Base-by-base conservation (phyloP, 2,797 vertebrate species). In the Hylomyscus alleni region DNA sequence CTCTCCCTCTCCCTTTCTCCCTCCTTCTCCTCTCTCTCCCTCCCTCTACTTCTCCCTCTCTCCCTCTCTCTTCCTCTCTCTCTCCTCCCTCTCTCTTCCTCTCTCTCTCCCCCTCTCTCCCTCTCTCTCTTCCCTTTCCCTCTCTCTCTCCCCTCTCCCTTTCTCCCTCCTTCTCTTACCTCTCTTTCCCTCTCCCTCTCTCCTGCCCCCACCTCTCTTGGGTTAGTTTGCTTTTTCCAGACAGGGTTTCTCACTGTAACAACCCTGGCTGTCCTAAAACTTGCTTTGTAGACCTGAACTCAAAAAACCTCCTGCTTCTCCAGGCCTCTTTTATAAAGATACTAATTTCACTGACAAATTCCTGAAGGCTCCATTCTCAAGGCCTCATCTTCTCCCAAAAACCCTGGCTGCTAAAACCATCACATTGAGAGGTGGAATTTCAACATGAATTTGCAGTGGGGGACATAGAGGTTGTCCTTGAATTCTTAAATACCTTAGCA, bases 401-500 rank as follows among this genome's bases (percentile, higher is more conserved):
- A n/a, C 40, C 40, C n/a, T 31, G 40, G 52, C 72, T 89, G 24
- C 60, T 80, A 78, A 80, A 50, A 47, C 44, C 11, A 80, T 85
- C n/a, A 65, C 47, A 34, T 9, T 6, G 62, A 60, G n/a, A 20
- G 20, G 73, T 37, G 17, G 60, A n/a, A 31, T 73, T 80, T 73
- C 54, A 92, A 56, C 47, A 40, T 31, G 34, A 50, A 73, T 34
- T 67, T 65, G 26, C 6, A 56, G 50, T n/a, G 56, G 2, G n/a
- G n/a, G 12, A 6, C 80, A 37, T 37, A 84, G 85, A 50, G 47
- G 34, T 31, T 93, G 50, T 26, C 34, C 15, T 8, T 54, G 19
- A 76, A 80, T 65, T 93, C 56, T 80, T 44, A 94, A 87, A 95
- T 87, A 78, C 4, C 14, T 91, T 47, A 84, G 26, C 80, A 29